Percentiles rank a stretch among this genome's conserved stretches.
These are phyloP conservation scores for Silurus meridionalis DNA, from an alignment of 2,113 vertebrate genomes.

Conservation along the genomic window DNA sequence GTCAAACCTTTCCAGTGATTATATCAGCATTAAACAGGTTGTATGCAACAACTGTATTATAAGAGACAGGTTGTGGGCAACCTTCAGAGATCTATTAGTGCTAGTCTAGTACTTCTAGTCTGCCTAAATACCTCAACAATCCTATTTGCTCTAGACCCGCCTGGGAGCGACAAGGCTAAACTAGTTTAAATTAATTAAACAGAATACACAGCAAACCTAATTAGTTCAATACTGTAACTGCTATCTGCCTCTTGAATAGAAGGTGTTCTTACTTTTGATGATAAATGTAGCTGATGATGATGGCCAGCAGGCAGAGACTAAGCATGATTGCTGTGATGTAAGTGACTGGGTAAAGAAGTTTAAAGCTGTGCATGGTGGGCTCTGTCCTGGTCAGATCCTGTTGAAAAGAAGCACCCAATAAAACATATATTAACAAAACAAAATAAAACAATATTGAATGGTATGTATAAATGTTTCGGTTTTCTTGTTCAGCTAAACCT, in stretches of 20 bases:
- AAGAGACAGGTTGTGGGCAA: not conserved
- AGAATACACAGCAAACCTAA: not conserved
- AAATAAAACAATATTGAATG: not conserved
- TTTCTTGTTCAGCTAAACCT: not conserved
- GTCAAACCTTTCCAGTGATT: not conserved
- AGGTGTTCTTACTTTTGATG: slow-evolving; percentile 82
- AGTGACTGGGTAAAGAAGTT: slow-evolving; percentile 86
- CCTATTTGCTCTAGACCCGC: not conserved
- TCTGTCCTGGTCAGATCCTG: slow-evolving; percentile 88
- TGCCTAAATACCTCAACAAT: not conserved
- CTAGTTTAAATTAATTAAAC: not conserved
- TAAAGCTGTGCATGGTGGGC: slow-evolving; percentile 71
- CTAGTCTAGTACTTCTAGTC: not conserved
- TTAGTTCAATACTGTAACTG: not conserved
- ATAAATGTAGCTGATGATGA: slow-evolving; percentile 87
- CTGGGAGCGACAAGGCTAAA: not conserved
- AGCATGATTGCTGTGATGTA: slow-evolving; percentile 85
- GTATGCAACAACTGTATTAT: not conserved
- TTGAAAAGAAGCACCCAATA: slow-evolving; percentile 20
- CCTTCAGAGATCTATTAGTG: not conserved
- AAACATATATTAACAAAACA: not conserved
- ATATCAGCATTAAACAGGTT: not conserved
- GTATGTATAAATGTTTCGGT: not conserved
- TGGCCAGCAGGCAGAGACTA: slow-evolving; percentile 79
- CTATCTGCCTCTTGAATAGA: not conserved